Base-by-base conservation (phyloP, 2,888 invertebrate genomes). In the Apodemia zela region DNA sequence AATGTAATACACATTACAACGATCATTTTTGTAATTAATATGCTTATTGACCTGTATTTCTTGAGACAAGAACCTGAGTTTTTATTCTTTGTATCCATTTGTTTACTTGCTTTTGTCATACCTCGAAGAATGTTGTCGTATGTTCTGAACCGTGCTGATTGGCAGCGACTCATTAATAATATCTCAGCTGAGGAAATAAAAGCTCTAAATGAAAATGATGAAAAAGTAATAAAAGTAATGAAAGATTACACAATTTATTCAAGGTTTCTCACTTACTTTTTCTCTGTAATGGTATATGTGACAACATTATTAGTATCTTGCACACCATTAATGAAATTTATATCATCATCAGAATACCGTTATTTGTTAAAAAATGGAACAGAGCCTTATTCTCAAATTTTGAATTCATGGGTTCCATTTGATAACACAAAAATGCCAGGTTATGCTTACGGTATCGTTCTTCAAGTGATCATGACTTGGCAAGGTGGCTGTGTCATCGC, bases 381-480 rank as follows among this genome's bases (percentile, higher is more conserved):
- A 3, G 80, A 82, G 47, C 75, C 81, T 0, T 74, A 79, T 33
- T 85, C 86, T 0, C 81, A 81, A 65, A 82, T 88, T 57, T 58
- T 87, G 38, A 75, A 70, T 67, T 81, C 82, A 1, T 88, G 88
- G 88, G 83, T 84, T 64, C 88, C 89, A 0, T 85, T 87, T 66
- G 77, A 88, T 67, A 77, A 78, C 45, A 76, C 70, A 0, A 75
- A 74, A 63, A 75, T 79, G 72, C 81, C 85, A 0, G 88, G 85
- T 2, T 87, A 82, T 68, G 49, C 75, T 0, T 68, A 71, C n/a
- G 75, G 78, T 4, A 65, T 77, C 45, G 25, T 75, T 6, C 45
- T 81, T 18, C 82, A 88, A n/a, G 65, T 80, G 0, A 3, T 71
- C 2, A 76, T 85, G 74, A 72, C 73, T 1, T 70, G 65, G 4